Base-by-base conservation (phyloP, 2,888 invertebrate genomes). In the Dromius quadrimaculatus region DNA sequence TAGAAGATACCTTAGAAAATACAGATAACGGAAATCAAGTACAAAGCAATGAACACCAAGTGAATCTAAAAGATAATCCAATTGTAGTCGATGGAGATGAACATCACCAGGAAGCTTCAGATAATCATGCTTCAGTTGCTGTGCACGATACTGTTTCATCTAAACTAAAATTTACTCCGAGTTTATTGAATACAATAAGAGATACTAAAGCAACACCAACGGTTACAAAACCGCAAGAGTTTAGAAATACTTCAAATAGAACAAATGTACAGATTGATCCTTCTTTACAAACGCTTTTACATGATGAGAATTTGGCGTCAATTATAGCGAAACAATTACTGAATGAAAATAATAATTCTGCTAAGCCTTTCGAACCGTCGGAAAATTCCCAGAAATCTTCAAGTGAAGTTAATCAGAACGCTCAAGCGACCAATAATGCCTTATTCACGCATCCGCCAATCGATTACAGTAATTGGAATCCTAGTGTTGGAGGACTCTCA, bases 81-180 rank as follows among this genome's bases (percentile, higher is more conserved):
- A 81, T 83, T 71, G 74, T 82, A 20, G 82, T 83, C 6, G 81
- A 82, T 70, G 71, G 76, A 13, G 73, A 71, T 54, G 71, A 76
- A 71, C 73, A 79, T 63, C 65, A 73, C 15, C 74, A 84, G 76
- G 81, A 83, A 75, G 75, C 82, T 47, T 78, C 81, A 66, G 88
- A 88, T 75, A 85, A 85, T 72, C 85, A 86, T 61, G 84, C 86
- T 9, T 87, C 83, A 5, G 83, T 83, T 19, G 77, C 75, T 17
- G 74, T 71, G 57, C 68, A 64, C 59, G 41, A 69, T 38, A 34
- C 22, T 22, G 22, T 62, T 28, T 32, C 36, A 1, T 47, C 43
- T 23, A 61, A 45, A 34, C 19, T 57, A 23, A 64, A 72, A 54
- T 45, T 66, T 38, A 78, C 78, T 70, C 72, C 78, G 32, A 76